Evolutionary conservation across 23 tunicate genomes (phyloP).

Genomic region (Trididemnum clinides): DNA sequence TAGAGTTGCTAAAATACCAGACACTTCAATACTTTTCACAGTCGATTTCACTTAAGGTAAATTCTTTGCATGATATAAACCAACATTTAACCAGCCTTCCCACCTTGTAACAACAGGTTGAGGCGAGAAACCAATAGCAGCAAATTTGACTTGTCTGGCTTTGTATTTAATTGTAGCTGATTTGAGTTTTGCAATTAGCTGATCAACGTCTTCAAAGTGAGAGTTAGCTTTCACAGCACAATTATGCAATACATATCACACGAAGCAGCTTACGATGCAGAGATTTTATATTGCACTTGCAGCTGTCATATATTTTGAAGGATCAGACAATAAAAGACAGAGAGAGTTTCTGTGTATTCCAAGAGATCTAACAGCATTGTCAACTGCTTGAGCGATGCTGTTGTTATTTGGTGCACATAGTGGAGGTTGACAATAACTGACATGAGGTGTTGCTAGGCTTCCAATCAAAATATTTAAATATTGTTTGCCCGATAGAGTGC

Average conservation of each 20-base stretch:
- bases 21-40: background rate
- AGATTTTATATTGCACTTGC: background rate
- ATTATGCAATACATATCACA: constrained; percentile 28
- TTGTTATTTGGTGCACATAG: too few relatives aligned
- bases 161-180: constrained; percentile 19
- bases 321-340: too few relatives aligned
- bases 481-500: background rate
- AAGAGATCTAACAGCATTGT: constrained; percentile 13
- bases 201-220: constrained; percentile 19
- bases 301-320: constrained; percentile 37
- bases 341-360: background rate
- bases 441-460: background rate
- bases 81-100: constrained; percentile 41
- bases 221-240: constrained; percentile 29
- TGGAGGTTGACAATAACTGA: constrained; percentile 12
- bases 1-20: background rate
- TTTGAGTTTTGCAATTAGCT: constrained; percentile 20
- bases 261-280: constrained; percentile 13
- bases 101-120: constrained; percentile 43
- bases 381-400: constrained; percentile 11
- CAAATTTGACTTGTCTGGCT: constrained; percentile 5
- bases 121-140: constrained; percentile 21
- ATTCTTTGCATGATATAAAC: constrained; percentile 11
- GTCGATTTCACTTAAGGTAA: constrained; percentile 4
- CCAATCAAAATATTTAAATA: constrained; percentile 34